Evolutionary conservation across 1,140 invertebrate genomes (phyloP), one percentile per base, ranked within the genome.

Genomic region (Eumeta japonica): DNA sequence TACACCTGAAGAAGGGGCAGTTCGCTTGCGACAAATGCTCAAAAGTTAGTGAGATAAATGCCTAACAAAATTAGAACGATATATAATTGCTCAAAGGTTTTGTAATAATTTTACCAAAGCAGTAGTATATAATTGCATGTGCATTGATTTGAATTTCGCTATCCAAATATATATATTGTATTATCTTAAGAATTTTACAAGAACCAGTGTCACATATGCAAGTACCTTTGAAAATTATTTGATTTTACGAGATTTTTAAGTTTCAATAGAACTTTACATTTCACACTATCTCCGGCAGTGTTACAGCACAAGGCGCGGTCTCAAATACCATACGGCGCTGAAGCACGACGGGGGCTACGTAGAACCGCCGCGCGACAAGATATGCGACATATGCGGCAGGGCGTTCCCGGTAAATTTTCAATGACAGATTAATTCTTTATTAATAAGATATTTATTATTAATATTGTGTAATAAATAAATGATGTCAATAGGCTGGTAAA

Each of bases 381-480:
- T 24, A 24, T 24, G 20, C 20, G 20, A 24, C 20, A 24, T 24
- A 24, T 24, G 20, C 20, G 20, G 20, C 20, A 24, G n/a, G n/a
- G 20, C 7, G n/a, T 24, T 24, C 20, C 20, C 7, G 7, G 20
- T 24, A n/a, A 7, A n/a, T 24, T 7, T 7, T 24, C 7, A n/a
- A 7, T n/a, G 7, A 7, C 20, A 7, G 20, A 24, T 24, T n/a
- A 7, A 7, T 24, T 7, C 20, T 7, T n/a, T 24, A 24, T 7
- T 24, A n/a, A n/a, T n/a, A n/a, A n/a, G n/a, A n/a, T n/a, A n/a
- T n/a, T n/a, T n/a, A n/a, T n/a, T n/a, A n/a, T n/a, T n/a, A n/a
- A n/a, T n/a, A n/a, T n/a, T n/a, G n/a, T n/a, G n/a, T n/a, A n/a
- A n/a, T n/a, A n/a, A n/a, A n/a, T n/a, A n/a, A n/a, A n/a, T n/a